These are phyloP conservation scores for Dynastes tityus DNA, from an alignment of 2,888 invertebrate species.

Conservation along the genomic window DNA sequence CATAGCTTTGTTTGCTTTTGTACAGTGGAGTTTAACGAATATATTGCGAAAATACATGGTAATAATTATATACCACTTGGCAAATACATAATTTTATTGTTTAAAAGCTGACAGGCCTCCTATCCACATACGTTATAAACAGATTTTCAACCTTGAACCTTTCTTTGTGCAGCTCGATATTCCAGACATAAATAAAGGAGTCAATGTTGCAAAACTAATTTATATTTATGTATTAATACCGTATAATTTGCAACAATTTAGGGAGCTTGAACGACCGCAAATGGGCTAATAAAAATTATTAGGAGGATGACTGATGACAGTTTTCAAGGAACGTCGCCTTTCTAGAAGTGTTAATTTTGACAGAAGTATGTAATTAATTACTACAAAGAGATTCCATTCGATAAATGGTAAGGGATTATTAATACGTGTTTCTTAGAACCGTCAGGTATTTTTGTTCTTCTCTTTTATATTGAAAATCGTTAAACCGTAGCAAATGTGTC, in stretches of 20 bases:
- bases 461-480: background rate
- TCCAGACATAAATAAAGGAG: conserved; percentile 46
- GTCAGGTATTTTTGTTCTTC: conserved; percentile 1
- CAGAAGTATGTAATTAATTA: conserved; percentile 35
- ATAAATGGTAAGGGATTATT: conserved; percentile 8
- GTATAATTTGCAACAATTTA: conserved; percentile 48
- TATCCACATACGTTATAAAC: conserved; percentile 28
- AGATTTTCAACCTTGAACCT: conserved; percentile 41
- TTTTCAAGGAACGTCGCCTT: conserved; percentile 19
- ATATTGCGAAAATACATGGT: background rate
- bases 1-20: background rate
- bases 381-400: conserved; percentile 4
- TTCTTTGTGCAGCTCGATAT: conserved; percentile 27
- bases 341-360: conserved; percentile 41
- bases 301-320: conserved; percentile 38
- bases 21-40: background rate
- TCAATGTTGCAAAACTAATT: conserved; percentile 44
- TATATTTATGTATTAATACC: conserved; percentile 45
- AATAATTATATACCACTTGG: conserved; percentile 23
- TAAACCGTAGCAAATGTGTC: background rate
- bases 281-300: conserved; percentile 31
- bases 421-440: conserved; percentile 1
- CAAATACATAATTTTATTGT: conserved; percentile 43
- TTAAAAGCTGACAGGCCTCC: conserved; percentile 30
- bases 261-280: conserved; percentile 28